Conservation (phyloP, 2,888 invertebrate species). For the Drosophila gaucha region DNA sequence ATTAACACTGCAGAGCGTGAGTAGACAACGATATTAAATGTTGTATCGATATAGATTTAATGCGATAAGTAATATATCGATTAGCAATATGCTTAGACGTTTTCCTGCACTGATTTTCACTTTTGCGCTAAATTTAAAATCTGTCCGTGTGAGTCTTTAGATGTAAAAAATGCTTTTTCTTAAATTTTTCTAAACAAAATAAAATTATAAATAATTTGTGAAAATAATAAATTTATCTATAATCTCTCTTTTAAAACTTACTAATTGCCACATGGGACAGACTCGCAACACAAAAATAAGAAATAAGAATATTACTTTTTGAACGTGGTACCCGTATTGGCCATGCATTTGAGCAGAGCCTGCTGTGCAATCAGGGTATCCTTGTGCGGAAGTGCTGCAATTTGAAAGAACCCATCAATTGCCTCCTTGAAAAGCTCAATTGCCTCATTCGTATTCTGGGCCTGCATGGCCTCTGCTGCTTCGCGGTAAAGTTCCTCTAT, state of each 20-base stretch:
- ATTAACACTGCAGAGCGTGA: too few relatives aligned
- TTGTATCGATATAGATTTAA: background rate
- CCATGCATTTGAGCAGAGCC: slow-evolving; percentile 88
- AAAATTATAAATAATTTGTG: background rate
- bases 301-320: slow-evolving; percentile 51
- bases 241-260: slow-evolving; percentile 13
- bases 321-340: slow-evolving; percentile 83
- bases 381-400: slow-evolving; percentile 88
- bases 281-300: slow-evolving; percentile 14
- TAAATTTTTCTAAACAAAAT: too few relatives aligned
- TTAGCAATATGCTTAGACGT: background rate
- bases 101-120: slow-evolving; percentile 7
- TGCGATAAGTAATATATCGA: background rate
- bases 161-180: background rate
- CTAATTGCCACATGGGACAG: background rate
- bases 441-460: slow-evolving; percentile 86
- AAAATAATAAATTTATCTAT: slow-evolving; percentile 14
- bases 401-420: slow-evolving; percentile 87
- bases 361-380: slow-evolving; percentile 90
- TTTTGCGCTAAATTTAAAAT: slow-evolving; percentile 5
- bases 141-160: too few relatives aligned
- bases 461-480: slow-evolving; percentile 85
- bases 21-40: too few relatives aligned
- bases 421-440: slow-evolving; percentile 86
- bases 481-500: slow-evolving; percentile 85